phyloP scores from a whole-genome alignment of 1,140 invertebrate species.

The Drosophila ogumai region DNA sequence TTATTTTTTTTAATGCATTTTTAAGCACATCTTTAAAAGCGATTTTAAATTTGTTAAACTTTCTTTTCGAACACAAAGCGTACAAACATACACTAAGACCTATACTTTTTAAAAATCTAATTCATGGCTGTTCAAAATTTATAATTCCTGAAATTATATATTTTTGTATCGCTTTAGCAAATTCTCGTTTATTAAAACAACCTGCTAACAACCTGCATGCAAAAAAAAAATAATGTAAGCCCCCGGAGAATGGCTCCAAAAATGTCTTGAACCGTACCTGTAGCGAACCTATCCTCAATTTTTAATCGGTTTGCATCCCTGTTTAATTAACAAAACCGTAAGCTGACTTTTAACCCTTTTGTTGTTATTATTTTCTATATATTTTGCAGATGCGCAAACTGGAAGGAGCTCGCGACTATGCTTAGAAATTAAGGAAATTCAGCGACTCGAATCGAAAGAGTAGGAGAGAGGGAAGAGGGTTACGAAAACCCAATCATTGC shows the following conservation, averaged over 20 bases:
- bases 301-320: slow-evolving; percentile 32
- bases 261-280: slow-evolving; percentile 12
- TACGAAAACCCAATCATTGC: slow-evolving; percentile 33
- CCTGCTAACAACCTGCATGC: slow-evolving; percentile 19
- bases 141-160: slow-evolving; percentile 7
- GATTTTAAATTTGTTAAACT: neutral
- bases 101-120: neutral
- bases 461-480: slow-evolving; percentile 26
- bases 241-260: slow-evolving; percentile 13
- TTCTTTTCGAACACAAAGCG: neutral
- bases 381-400: slow-evolving; percentile 73
- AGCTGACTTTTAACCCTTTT: neutral
- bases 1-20: neutral
- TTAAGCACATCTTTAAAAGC: neutral
- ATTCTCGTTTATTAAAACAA: slow-evolving; percentile 28
- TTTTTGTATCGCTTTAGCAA: slow-evolving; percentile 35
- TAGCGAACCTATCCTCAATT: slow-evolving; percentile 18
- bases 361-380: slow-evolving; percentile 13
- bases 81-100: neutral
- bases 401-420: slow-evolving; percentile 77
- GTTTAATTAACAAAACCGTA: slow-evolving; percentile 10
- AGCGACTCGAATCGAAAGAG: slow-evolving; percentile 45
- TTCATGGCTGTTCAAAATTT: neutral
- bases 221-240: neutral
- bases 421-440: slow-evolving; percentile 38